phyloP scores from a whole-genome alignment of 92 coral and sea anemone species.

The Metridium senile region DNA sequence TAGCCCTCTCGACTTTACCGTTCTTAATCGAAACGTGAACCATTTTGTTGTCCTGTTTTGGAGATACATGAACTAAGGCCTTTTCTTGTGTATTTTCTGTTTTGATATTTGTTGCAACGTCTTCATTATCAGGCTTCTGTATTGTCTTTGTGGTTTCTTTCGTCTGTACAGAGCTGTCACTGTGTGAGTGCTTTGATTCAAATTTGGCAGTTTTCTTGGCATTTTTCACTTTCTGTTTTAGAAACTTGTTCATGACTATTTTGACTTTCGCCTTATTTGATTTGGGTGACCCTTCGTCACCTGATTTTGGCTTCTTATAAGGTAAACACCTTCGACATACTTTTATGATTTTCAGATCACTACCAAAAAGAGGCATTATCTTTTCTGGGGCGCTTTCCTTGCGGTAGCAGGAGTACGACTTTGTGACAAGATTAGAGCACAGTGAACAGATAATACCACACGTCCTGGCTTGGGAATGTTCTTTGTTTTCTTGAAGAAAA shows the following conservation, averaged over 20 bases:
- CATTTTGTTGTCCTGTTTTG: conserved; percentile 9
- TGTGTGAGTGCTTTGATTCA: conserved; percentile 13
- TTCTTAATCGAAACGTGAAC: conserved; percentile 24
- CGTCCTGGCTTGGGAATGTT: conserved; percentile 53
- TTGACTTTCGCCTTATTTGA: conserved; percentile 36
- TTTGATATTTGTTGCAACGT: not conserved
- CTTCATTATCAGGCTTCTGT: not conserved
- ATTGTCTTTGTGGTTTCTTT: not conserved
- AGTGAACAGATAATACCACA: conserved; percentile 91
- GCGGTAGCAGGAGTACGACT: conserved; percentile 93
- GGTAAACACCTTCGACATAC: conserved; percentile 97
- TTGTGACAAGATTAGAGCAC: conserved; percentile 87
- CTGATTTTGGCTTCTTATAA: conserved; percentile 90
- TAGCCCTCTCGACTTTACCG: conserved; percentile 17
- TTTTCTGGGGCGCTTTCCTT: conserved; percentile 92
- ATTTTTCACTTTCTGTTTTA: conserved; percentile 56
- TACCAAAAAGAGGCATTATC: conserved; percentile 72
- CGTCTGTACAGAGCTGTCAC: conserved; percentile 32
- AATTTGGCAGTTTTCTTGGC: conserved; percentile 36
- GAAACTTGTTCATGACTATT: conserved; percentile 43
- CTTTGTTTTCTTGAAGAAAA: conserved; percentile 72
- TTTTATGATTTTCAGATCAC: conserved; percentile 83
- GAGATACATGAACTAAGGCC: conserved; percentile 19
- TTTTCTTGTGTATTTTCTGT: conserved; percentile 3
- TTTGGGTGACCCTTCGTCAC: conserved; percentile 34